A percentile compares a stretch with the other conserved stretches of the same genome.
Evolutionary conservation across 2,113 vertebrate genomes (phyloP).

Genomic region (Antechinus flavipes): DNA sequence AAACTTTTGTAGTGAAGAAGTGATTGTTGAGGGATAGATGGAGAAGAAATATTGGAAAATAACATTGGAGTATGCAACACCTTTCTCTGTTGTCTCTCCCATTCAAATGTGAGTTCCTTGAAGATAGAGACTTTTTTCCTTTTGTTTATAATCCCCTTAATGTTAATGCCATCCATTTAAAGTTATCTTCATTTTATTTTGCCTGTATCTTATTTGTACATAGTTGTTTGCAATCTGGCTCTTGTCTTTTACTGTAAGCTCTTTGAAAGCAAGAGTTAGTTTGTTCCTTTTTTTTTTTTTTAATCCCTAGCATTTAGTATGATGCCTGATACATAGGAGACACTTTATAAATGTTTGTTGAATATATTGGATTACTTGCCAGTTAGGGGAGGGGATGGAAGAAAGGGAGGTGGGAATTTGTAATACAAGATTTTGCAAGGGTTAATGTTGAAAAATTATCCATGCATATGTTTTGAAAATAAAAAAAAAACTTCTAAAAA

Average conservation of each 20-base stretch:
- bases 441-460: too few relatives aligned
- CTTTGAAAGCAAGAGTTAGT: not conserved
- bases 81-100: not conserved
- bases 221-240: not conserved
- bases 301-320: not conserved
- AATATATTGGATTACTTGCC: not conserved
- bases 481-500: too few relatives aligned
- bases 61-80: not conserved
- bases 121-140: not conserved
- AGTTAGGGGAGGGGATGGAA: too few relatives aligned
- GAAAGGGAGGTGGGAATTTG: too few relatives aligned
- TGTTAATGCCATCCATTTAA: not conserved
- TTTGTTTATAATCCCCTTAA: not conserved
- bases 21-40: not conserved
- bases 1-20: not conserved
- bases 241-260: not conserved
- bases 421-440: too few relatives aligned
- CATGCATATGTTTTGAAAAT: too few relatives aligned
- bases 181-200: not conserved
- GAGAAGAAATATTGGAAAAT: not conserved
- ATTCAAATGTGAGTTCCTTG: not conserved
- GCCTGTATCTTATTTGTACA: not conserved
- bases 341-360: not conserved
- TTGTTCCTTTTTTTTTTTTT: not conserved
- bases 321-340: not conserved